These are phyloP conservation scores for Pavo muticus DNA, from an alignment of 2,113 vertebrate genomes.

Conservation along the genomic window DNA sequence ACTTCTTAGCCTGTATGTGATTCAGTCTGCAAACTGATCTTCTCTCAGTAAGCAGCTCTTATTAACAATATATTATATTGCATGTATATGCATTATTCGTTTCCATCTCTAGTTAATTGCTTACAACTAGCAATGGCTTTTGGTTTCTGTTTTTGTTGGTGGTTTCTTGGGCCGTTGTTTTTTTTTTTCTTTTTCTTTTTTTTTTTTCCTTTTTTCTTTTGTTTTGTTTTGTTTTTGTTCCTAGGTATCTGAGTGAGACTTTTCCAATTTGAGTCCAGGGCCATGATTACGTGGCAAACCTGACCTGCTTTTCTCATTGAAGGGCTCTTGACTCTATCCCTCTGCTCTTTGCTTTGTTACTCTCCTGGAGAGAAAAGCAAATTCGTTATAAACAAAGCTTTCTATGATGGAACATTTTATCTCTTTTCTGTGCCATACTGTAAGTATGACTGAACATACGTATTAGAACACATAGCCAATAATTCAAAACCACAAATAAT, in stretches of 20 bases:
- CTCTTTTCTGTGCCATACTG: neutral
- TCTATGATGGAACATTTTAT: neutral
- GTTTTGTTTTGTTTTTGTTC: neutral
- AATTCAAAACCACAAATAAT: neutral
- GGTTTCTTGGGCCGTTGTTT: neutral
- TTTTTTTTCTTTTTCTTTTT: too few relatives aligned
- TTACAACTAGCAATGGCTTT: neutral
- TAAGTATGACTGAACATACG: neutral
- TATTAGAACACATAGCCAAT: neutral
- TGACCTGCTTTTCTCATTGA: neutral
- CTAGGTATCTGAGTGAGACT: neutral
- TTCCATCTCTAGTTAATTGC: neutral
- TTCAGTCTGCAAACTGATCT: neutral
- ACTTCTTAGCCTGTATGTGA: neutral
- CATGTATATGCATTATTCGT: neutral
- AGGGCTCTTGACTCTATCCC: neutral
- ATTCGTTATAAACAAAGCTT: neutral
- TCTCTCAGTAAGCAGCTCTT: neutral
- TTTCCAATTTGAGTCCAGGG: neutral
- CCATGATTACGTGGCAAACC: neutral
- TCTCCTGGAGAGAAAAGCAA: neutral
- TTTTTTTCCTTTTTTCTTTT: too few relatives aligned
- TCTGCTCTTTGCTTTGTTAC: neutral
- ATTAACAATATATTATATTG: neutral
- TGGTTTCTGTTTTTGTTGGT: neutral